phyloP scores from a whole-genome alignment of 2,888 invertebrate genomes.

The Euproctis similis region DNA sequence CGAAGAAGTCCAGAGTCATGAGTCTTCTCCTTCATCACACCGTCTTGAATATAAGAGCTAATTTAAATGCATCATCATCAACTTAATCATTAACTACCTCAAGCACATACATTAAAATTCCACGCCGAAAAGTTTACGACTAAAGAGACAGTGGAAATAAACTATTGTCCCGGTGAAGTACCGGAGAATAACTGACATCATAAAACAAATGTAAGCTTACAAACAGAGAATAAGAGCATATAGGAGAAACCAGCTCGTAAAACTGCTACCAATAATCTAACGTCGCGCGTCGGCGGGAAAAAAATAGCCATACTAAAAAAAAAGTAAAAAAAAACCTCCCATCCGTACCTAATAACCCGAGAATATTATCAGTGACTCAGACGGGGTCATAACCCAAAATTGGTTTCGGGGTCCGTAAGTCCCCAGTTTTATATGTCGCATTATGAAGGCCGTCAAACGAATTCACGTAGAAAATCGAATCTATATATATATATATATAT shows the following conservation, averaged over 20 bases:
- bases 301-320: conserved; percentile 77
- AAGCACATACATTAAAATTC: no score
- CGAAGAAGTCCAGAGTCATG: no score
- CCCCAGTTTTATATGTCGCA: conserved; percentile 77
- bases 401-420: conserved; percentile 77
- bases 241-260: conserved; percentile 57
- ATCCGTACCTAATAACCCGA: conserved; percentile 76
- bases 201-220: conserved; percentile 61
- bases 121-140: conserved; percentile 19
- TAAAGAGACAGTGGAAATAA: conserved; percentile 22
- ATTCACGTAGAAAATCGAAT: conserved; percentile 78
- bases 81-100: no score
- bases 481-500: no score
- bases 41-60: no score
- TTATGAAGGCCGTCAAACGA: conserved; percentile 78
- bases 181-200: conserved; percentile 40
- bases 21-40: no score
- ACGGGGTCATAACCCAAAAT: conserved; percentile 77
- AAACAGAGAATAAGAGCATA: conserved; percentile 35
- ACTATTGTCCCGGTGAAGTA: conserved; percentile 29
- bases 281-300: conserved; percentile 69
- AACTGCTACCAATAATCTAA: conserved; percentile 66
- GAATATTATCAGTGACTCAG: conserved; percentile 76
- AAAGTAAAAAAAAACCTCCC: no score
- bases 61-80: no score